Evolutionary conservation across 2,888 invertebrate species (phyloP), one percentile per base, ranked within the genome.

Genomic region (Acleris sparsana): DNA sequence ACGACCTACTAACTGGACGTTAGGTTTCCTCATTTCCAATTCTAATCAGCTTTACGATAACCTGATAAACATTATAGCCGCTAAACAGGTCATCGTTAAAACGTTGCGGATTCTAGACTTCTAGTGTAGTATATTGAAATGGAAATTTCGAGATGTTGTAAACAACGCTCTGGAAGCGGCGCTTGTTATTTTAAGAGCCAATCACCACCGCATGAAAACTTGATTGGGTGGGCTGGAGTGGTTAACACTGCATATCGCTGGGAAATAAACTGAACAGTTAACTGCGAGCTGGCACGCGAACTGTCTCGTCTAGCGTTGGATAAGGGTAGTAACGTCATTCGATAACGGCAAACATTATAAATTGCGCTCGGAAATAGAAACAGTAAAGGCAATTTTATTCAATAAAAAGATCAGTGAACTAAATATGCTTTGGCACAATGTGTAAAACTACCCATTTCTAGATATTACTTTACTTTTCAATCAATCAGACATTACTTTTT

Each of bases 201-300:
- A 70, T 71, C 56, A 51, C 66, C 56, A 51, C 66, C 53, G 60
- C 66, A 67, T 69, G 64, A 53, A 66, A 72, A 62, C 59, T 67
- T 66, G 69, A 69, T 71, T 66, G 70, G 49, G 55, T 60, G 33
- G 66, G 55, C 43, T 61, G 62, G 6, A 60, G 59, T 39, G 56
- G 48, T 58, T 56, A 60, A 70, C 63, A 60, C 67, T 60, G 56
- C 63, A 63, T 57, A 62, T 53, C 53, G 57, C 39, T 57, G 43
- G 43, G 20, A 62, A 63, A 61, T 66, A 66, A 57, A 66, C 52
- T 66, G 46, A 57, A 48, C 11, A 61, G 57, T 57, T 62, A 66
- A 66, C 66, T 53, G 29, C 57, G 33, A 25, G 39, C 57, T 57
- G 52, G 52, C 66, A 66, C 66, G 66, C 66, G 22, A 66, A 57